Base-by-base conservation (phyloP, 2,113 vertebrate species). In the Actinemys pallida region DNA sequence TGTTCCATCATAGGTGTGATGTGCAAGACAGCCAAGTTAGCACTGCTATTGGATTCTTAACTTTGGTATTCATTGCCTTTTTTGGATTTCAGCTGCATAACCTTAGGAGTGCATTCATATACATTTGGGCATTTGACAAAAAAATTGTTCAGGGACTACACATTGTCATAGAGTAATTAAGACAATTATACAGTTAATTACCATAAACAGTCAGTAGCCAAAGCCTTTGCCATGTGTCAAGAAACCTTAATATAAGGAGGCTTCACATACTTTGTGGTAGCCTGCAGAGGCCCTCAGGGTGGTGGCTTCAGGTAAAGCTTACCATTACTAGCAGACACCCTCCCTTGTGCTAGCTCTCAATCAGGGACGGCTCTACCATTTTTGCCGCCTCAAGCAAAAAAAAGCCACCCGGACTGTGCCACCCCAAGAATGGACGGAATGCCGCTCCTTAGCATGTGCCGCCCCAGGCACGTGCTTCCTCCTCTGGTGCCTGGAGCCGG, bases 111-210 rank as follows among this genome's bases (percentile, higher is more conserved):
- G 57, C 42, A 59, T 45, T 88, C 90, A 91, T 94, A 88, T 35
- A 13, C 81, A 88, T 95, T 93, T 82, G 92, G 94, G 81, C 86
- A 94, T 83, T 88, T 95, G 91, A 96, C 95, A 93, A 87, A 85
- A 52, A 92, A 97, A 97, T 95, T 84, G 90, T 92, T 95, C 75
- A 83, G 95, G 87, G 93, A 96, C 83, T 94, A 5, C 81, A 57
- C 83, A 83, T 75, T n/a, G 79, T 90, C 95, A 80, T 93, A 69
- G 42, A 76, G 54, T 57, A 83, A 93, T 95, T 91, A 93, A 90
- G 90, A 91, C 87, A 91, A 94, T 95, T 94, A 90, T 1, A 90
- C 50, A 79, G 75, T 94, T 94, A 83, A 93, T 75, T 65, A 83
- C 81, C 39, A 11, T 10, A 52, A 83, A 45, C 42, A 45, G 53